Conservation (phyloP, 2,113 vertebrate species). For the Kryptolebias marmoratus region DNA sequence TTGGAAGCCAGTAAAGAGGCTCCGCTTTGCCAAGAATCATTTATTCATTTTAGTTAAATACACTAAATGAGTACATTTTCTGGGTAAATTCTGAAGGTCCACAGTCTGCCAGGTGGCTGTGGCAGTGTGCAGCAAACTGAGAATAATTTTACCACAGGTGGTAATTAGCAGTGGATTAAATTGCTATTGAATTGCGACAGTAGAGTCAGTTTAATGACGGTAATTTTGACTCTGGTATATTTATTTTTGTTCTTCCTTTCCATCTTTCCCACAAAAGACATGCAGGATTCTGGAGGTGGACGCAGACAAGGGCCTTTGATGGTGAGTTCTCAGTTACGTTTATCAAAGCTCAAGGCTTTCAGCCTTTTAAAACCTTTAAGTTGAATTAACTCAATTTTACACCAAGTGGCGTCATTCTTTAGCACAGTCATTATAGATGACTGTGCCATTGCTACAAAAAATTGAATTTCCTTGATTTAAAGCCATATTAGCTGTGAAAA, state of each 20-base stretch:
- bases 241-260: not conserved
- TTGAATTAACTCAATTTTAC: not conserved
- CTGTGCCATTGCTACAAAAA: not conserved
- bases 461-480: too few species aligned
- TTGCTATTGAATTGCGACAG: not conserved
- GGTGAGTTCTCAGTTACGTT: slow-evolving; percentile 81
- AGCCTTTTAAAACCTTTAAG: not conserved
- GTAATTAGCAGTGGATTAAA: slow-evolving; percentile 11
- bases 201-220: slow-evolving; percentile 15
- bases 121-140: slow-evolving; percentile 14
- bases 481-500: too few species aligned
- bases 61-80: slow-evolving; percentile 28
- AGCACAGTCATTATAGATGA: not conserved
- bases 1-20: slow-evolving; percentile 32
- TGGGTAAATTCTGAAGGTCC: slow-evolving; percentile 13
- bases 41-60: slow-evolving; percentile 43
- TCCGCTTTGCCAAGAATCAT: slow-evolving; percentile 30
- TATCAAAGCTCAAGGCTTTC: not conserved
- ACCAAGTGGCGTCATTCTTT: not conserved
- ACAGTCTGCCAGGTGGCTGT: not conserved
- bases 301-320: slow-evolving; percentile 87
- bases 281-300: slow-evolving; percentile 84
- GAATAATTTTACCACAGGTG: slow-evolving; percentile 7
- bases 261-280: slow-evolving; percentile 77
- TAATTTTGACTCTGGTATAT: slow-evolving; percentile 25